These are phyloP conservation scores for Coptodon rendalli DNA, from an alignment of 2,113 vertebrate genomes.

Conservation along the genomic window DNA sequence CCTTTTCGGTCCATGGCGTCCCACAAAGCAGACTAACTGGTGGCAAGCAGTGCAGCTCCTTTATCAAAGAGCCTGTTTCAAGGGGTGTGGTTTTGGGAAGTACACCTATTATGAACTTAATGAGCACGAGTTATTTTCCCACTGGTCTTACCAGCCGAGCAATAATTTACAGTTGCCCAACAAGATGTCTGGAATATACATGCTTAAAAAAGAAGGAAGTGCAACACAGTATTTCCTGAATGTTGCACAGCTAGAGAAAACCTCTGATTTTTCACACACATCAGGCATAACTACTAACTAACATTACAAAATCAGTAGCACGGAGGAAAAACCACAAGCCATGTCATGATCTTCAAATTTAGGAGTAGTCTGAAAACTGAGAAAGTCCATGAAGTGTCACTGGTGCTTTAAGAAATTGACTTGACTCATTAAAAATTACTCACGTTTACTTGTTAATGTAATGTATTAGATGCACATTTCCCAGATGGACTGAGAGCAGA, in stretches of 20 bases:
- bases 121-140: not conserved
- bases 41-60: not conserved
- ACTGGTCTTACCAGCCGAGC: not conserved
- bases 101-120: not conserved
- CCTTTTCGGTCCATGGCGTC: slow-evolving; percentile 18
- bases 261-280: not conserved
- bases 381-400: not conserved
- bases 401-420: not conserved
- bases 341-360: not conserved
- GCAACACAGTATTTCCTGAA: not conserved
- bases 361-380: not conserved
- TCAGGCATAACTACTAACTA: not conserved
- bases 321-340: not conserved
- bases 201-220: slow-evolving; percentile 22
- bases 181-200: slow-evolving; percentile 15
- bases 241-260: not conserved
- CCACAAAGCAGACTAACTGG: not conserved
- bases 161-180: not conserved
- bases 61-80: not conserved
- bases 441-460: not conserved
- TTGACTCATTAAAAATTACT: not conserved
- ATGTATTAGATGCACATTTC: not conserved
- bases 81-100: slow-evolving; percentile 43
- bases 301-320: not conserved
- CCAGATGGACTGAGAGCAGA: not conserved